phyloP scores from a whole-genome alignment of 2,888 invertebrate species.

The Gortyna flavago region DNA sequence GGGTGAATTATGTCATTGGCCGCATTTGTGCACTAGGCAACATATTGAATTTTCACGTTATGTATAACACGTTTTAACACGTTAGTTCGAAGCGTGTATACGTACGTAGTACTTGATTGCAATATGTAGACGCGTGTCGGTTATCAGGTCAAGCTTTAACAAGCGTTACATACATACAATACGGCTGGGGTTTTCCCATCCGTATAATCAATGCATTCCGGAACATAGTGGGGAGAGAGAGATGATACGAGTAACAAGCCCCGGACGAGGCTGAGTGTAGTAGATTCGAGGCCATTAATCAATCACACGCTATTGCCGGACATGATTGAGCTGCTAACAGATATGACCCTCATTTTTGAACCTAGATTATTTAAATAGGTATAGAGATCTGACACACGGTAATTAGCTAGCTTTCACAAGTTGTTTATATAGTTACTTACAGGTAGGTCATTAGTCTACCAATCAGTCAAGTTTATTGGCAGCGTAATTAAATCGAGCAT shows the following conservation, averaged over 20 bases:
- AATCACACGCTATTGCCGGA: conserved; percentile 51
- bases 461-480: conserved; percentile 11
- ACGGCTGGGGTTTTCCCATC: conserved; percentile 63
- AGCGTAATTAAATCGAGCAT: neutral
- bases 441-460: conserved; percentile 4
- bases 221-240: conserved; percentile 52
- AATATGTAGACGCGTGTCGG: conserved; percentile 42
- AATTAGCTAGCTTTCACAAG: conserved; percentile 46
- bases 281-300: conserved; percentile 61
- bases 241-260: conserved; percentile 40
- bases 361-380: conserved; percentile 51
- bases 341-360: conserved; percentile 60
- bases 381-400: conserved; percentile 37
- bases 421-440: neutral
- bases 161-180: conserved; percentile 50
- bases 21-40: neutral
- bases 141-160: conserved; percentile 64
- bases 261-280: conserved; percentile 49
- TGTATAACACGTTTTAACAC: conserved; percentile 33
- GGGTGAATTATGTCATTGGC: conserved; percentile 42
- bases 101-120: conserved; percentile 35
- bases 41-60: conserved; percentile 23
- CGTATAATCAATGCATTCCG: conserved; percentile 63
- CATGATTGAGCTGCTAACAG: conserved; percentile 63
- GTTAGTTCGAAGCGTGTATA: conserved; percentile 16